These are phyloP conservation scores for Empis stercorea DNA, from an alignment of 2,888 invertebrate genomes.

Conservation along the genomic window DNA sequence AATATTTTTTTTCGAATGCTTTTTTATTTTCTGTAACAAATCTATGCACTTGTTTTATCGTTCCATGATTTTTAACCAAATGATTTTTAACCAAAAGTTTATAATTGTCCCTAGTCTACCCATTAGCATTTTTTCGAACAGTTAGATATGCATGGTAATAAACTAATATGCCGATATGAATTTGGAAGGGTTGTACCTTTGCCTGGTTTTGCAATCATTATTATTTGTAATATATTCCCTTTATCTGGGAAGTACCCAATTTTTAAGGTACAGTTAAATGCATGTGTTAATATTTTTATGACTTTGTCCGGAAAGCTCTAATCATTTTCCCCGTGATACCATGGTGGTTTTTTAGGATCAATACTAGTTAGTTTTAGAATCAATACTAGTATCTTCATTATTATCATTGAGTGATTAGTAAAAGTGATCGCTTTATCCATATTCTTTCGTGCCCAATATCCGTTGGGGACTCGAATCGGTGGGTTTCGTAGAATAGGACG, in stretches of 20 bases:
- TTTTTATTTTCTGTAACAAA: background rate
- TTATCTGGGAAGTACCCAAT: too few species aligned
- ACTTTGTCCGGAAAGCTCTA: background rate
- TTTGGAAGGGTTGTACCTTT: background rate
- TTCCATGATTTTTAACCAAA: background rate
- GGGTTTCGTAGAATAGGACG: background rate
- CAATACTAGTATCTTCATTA: background rate
- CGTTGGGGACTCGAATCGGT: too few species aligned
- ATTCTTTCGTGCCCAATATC: background rate
- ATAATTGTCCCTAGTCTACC: background rate
- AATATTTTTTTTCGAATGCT: background rate
- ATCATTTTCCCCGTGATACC: background rate
- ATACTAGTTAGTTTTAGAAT: too few species aligned
- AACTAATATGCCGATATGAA: constrained; percentile 1
- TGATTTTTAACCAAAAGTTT: background rate
- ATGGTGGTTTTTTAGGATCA: background rate
- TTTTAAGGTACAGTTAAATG: too few species aligned
- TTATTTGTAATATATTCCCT: background rate
- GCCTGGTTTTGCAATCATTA: constrained; percentile 4
- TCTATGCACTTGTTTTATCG: background rate
- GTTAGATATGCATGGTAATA: constrained; percentile 1
- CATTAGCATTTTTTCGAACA: constrained; percentile 4
- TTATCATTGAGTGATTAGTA: background rate
- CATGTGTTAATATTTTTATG: background rate
- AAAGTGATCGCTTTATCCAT: background rate